Evolutionary conservation across 2,113 vertebrate genomes (phyloP).

Genomic region (Thunnus maccoyii): DNA sequence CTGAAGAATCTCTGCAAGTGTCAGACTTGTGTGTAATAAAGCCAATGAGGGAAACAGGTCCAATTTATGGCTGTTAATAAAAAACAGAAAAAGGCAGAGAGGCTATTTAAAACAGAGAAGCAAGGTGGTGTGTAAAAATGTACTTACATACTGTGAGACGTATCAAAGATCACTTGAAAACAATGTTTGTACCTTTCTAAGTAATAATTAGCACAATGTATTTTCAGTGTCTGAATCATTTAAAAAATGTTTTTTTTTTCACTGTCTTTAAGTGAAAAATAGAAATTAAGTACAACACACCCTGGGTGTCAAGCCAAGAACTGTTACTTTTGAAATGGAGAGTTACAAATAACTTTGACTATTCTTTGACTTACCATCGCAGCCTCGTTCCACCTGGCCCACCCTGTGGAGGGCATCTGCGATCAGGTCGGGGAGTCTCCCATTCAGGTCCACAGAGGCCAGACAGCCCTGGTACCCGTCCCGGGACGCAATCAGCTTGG

Average conservation of each 20-base stretch:
- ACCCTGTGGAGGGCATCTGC: slow-evolving; percentile 93
- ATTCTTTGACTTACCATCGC: slow-evolving; percentile 86
- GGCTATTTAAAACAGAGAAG: neutral
- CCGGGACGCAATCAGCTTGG: slow-evolving; percentile 93
- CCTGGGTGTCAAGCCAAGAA: neutral
- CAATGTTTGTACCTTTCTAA: neutral
- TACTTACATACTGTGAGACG: neutral
- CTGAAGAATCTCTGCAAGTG: neutral
- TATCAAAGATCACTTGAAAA: neutral
- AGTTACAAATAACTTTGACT: too few relatives aligned
- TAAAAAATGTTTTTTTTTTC: neutral
- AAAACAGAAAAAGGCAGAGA: neutral
- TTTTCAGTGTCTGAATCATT: neutral
- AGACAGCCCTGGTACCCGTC: slow-evolving; percentile 95
- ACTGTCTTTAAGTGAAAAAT: neutral
- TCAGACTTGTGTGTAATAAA: slow-evolving; percentile 1
- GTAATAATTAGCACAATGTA: neutral
- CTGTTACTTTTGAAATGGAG: neutral
- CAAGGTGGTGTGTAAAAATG: neutral
- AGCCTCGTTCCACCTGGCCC: slow-evolving; percentile 93
- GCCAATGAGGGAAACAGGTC: neutral
- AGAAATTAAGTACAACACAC: neutral
- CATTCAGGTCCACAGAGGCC: slow-evolving; percentile 94
- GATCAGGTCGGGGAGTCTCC: slow-evolving; percentile 94
- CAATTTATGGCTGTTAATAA: slow-evolving; percentile 1